Percentiles rank a stretch among this genome's conserved stretches.
Evolutionary conservation across 2,113 vertebrate genomes (phyloP).

Genomic region (Meriones unguiculatus): DNA sequence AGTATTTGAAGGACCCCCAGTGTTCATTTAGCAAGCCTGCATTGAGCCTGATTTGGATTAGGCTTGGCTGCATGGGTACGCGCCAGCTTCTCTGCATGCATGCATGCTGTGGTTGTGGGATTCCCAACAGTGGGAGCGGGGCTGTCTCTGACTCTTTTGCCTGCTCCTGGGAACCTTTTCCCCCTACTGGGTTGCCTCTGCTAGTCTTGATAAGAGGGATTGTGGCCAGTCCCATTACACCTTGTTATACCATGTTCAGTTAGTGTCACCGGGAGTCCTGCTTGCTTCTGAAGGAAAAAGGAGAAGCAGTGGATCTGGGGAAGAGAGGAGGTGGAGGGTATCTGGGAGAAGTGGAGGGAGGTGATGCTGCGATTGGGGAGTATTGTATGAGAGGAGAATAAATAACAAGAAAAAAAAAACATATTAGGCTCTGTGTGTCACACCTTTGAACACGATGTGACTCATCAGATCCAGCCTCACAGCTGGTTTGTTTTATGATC

Average conservation of each 20-base stretch:
- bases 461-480: not conserved
- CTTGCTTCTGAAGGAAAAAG: not conserved
- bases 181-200: not conserved
- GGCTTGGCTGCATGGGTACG: not conserved
- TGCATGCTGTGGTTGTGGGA: not conserved
- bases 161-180: not conserved
- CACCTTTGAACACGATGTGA: not conserved
- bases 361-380: not conserved
- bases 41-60: not conserved
- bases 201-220: not conserved
- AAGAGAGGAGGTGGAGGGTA: not conserved
- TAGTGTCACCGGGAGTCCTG: not conserved
- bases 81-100: not conserved
- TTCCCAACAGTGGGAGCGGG: not conserved
- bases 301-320: not conserved
- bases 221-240: not conserved
- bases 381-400: not conserved
- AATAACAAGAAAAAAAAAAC: not conserved
- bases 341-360: not conserved
- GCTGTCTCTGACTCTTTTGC: not conserved
- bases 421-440: not conserved
- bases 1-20: constrained; percentile 4
- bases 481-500: constrained; percentile 18
- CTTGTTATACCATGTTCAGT: not conserved
- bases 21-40: not conserved